phyloP scores from a whole-genome alignment of 2,888 invertebrate genomes.

The Drosophila nigricruria region DNA sequence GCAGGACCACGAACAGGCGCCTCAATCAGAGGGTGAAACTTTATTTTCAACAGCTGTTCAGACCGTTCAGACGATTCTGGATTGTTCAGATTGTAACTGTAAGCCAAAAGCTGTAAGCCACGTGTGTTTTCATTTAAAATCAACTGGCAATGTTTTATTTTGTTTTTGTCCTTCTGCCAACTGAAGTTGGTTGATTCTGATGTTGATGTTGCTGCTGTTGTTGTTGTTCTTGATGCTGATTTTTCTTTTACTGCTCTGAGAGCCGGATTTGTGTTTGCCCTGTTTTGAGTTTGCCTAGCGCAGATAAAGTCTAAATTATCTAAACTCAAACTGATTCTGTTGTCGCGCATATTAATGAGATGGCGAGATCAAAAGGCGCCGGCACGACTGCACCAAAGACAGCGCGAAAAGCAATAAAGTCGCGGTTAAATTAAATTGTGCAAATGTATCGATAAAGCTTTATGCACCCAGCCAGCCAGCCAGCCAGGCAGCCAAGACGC shows the following conservation, averaged over 20 bases:
- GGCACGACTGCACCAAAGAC: constrained; percentile 59
- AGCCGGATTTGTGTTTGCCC: constrained; percentile 25
- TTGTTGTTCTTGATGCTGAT: constrained; percentile 3
- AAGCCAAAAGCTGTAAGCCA: constrained; percentile 53
- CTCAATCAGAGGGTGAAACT: constrained; percentile 59
- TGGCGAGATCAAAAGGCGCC: constrained; percentile 55
- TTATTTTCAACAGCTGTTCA: constrained; percentile 75
- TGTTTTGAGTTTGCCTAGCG: constrained; percentile 36
- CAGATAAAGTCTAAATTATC: constrained; percentile 76
- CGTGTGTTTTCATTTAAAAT: constrained; percentile 75
- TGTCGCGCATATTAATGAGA: constrained; percentile 77
- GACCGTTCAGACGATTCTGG: constrained; percentile 30
- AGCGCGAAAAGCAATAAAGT: constrained; percentile 74
- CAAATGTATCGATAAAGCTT: constrained; percentile 76
- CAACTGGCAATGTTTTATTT: constrained; percentile 68
- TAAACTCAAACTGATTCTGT: constrained; percentile 75
- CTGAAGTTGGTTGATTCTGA: constrained; percentile 5
- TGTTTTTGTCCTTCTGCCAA: constrained; percentile 30
- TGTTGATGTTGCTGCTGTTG: constrained; percentile 3
- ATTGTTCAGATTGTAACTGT: constrained; percentile 38
- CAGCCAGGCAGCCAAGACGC: constrained; percentile 1
- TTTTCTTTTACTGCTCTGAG: constrained; percentile 20
- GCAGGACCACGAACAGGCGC: constrained; percentile 7
- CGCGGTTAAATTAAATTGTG: constrained; percentile 79
- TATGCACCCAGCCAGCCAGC: constrained; percentile 45